phyloP scores from a whole-genome alignment of 2,113 vertebrate genomes.

The Pampusana beccarii region DNA sequence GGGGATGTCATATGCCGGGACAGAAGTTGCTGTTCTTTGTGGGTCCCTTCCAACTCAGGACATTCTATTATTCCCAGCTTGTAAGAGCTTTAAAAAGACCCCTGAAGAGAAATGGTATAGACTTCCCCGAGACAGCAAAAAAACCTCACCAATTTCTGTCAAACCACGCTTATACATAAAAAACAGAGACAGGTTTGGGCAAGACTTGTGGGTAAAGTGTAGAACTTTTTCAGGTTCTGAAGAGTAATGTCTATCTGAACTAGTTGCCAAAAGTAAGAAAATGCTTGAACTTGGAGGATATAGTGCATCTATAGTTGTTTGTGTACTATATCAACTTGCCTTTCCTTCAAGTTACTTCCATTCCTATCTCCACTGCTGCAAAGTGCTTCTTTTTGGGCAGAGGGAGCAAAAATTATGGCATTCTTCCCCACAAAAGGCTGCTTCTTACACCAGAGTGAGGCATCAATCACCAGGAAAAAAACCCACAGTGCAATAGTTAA shows the following conservation, averaged over 20 bases:
- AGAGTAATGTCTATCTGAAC: background rate
- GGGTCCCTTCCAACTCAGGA: too few species aligned
- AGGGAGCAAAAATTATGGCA: background rate
- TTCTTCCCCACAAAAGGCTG: background rate
- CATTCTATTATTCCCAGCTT: background rate
- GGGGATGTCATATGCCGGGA: too few species aligned
- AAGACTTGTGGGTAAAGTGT: background rate
- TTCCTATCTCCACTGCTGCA: background rate
- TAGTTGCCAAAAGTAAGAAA: background rate
- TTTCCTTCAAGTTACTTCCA: background rate
- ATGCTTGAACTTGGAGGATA: background rate
- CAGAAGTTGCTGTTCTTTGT: too few species aligned
- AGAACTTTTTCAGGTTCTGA: background rate
- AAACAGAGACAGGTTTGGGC: background rate
- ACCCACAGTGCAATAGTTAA: background rate
- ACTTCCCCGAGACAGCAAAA: background rate
- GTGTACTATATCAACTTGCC: background rate
- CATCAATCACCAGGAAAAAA: background rate
- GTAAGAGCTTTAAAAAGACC: background rate
- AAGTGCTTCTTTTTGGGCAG: background rate
- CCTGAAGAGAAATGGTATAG: background rate
- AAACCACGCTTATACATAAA: background rate
- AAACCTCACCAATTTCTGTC: background rate
- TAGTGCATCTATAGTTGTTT: background rate
- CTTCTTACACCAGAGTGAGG: background rate